phyloP scores from a whole-genome alignment of 2,888 invertebrate genomes.

The Clepsis dumicolana region DNA sequence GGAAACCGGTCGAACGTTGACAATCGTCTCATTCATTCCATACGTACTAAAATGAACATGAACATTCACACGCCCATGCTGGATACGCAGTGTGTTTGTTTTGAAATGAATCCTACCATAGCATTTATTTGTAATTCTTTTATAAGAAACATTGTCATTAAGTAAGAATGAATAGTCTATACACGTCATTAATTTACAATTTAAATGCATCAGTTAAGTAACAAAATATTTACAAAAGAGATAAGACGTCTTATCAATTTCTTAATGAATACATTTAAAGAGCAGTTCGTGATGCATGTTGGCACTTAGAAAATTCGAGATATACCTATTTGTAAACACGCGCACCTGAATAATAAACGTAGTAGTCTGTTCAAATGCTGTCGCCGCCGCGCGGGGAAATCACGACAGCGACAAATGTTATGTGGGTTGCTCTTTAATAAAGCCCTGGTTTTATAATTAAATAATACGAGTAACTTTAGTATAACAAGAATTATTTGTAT shows the following conservation, averaged over 20 bases:
- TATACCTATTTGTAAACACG: not conserved
- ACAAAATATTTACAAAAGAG: slow-evolving; percentile 3
- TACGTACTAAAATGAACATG: no score
- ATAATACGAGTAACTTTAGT: no score
- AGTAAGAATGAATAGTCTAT: not conserved
- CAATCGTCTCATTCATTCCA: slow-evolving; percentile 44
- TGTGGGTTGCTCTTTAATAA: no score
- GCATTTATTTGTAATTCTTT: not conserved
- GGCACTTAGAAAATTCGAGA: not conserved
- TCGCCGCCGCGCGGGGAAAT: no score
- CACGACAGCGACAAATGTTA: no score
- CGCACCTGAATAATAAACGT: not conserved
- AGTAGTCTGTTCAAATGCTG: no score
- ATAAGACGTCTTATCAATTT: slow-evolving; percentile 19
- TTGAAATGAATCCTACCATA: not conserved
- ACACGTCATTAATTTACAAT: not conserved
- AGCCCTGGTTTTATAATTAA: no score
- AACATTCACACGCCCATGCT: not conserved
- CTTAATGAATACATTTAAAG: no score
- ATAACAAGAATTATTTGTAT: no score
- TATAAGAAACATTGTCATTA: not conserved
- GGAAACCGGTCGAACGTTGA: slow-evolving; percentile 64
- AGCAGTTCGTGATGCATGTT: not conserved
- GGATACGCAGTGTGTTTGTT: not conserved
- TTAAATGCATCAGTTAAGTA: slow-evolving; percentile 7